Base-by-base conservation (phyloP, 1,140 invertebrate species). In the Tachypleus tridentatus region DNA sequence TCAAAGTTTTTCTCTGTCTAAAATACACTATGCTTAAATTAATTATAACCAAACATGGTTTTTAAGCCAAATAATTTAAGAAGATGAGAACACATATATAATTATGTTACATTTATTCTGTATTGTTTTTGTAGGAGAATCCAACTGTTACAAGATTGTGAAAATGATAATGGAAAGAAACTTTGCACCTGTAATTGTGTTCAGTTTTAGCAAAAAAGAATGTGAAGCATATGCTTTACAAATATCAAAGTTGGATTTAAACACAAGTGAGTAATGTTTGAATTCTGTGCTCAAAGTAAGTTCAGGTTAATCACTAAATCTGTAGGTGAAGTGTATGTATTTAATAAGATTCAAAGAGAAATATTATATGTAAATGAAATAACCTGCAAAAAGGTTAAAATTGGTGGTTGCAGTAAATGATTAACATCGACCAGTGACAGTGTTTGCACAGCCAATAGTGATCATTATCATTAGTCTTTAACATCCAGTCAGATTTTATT, bases 131-230 rank as follows among this genome's bases (percentile, higher is more conserved):
- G 61, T 72, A 66, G 78, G 78, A 64, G 78, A 83, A 60, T 86
- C 89, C 0, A 94, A 94, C 72, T 97, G 96, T 70, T 95, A 93
- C 72, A 98, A 98, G 79, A 93, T 99, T 64, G 88, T 99, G 4
- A 96, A 98, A 78, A 98, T 98, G 89, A 94, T 99, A 49, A 97
- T 98, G 90, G 96, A 99, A 75, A 80, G 92, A 58, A 93, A 94
- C 75, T 94, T 98, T 79, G 91, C 95, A 0, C 97, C 97, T 0
- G 93, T 97, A 11, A 99, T 99, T 72, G 91, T 98, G 62, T 99
- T 99, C 79, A 98, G 94, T 74, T 99, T 99, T 77, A 97, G 93
- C 71, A 97, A 97, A 75, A 98, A 97, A 75, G 96, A 99, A 69
- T 99, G 97, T 74, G 97, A 99, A 77, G 76, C 87, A 0, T 99